phyloP scores from a whole-genome alignment of 2,888 invertebrate species.

The Siphlonurus alternatus region DNA sequence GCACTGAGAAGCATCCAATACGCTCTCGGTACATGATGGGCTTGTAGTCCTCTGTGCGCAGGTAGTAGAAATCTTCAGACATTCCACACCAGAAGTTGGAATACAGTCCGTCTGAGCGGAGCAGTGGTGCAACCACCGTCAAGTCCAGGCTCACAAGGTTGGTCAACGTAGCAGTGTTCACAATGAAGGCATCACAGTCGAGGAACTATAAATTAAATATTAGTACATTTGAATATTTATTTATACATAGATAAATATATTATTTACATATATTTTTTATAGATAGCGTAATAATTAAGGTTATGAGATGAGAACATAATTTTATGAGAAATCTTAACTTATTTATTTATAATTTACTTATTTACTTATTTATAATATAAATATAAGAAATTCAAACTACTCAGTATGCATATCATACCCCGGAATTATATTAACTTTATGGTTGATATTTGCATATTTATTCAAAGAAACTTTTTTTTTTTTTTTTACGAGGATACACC shows the following conservation, averaged over 20 bases:
- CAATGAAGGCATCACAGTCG: slow-evolving; percentile 71
- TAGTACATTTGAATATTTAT: slow-evolving; percentile 9
- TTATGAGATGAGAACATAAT: neutral
- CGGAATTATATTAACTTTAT: no score
- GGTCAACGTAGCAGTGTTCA: slow-evolving; percentile 43
- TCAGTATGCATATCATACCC: no score
- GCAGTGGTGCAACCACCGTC: slow-evolving; percentile 65
- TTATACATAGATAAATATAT: slow-evolving; percentile 2
- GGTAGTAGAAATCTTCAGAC: slow-evolving; percentile 67
- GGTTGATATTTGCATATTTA: no score
- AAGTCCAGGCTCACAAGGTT: slow-evolving; percentile 41
- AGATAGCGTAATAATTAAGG: no score
- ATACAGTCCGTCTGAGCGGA: slow-evolving; percentile 71
- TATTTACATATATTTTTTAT: slow-evolving; percentile 6
- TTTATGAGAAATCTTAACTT: no score
- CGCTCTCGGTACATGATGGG: slow-evolving; percentile 52
- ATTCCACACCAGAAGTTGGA: slow-evolving; percentile 97
- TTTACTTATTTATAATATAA: no score
- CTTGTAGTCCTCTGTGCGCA: slow-evolving; percentile 68
- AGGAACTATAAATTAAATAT: slow-evolving; percentile 43
- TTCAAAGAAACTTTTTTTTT: neutral
- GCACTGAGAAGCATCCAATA: slow-evolving; percentile 63
- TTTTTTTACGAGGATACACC: no score
- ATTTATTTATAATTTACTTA: no score
- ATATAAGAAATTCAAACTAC: no score